Evolutionary conservation across 2,888 invertebrate species (phyloP).

Genomic region (Leucophora obtusa): DNA sequence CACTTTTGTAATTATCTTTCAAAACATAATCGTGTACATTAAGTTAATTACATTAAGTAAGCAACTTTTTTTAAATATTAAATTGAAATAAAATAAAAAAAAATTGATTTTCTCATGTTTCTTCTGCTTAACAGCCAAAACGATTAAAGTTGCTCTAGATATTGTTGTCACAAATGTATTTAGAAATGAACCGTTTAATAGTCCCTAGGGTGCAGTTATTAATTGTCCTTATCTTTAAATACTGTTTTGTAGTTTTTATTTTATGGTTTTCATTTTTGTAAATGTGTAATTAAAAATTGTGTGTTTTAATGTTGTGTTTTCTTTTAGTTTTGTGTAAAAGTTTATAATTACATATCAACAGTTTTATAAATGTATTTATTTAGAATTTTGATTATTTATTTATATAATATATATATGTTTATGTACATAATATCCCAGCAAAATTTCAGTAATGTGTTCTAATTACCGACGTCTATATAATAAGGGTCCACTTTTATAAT

Average conservation of each 20-base stretch:
- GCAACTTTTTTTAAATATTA: conserved; percentile 23
- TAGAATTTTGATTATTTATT: not conserved
- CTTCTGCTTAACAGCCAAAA: conserved; percentile 10
- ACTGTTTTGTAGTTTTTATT: not conserved
- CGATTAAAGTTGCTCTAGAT: conserved; percentile 36
- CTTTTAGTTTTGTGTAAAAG: not conserved
- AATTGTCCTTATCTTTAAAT: conserved; percentile 42
- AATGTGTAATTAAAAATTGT: not conserved
- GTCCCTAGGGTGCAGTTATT: conserved; percentile 40
- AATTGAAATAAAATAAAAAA: conserved; percentile 3
- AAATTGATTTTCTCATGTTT: not conserved
- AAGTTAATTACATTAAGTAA: conserved; percentile 28
- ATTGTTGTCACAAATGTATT: conserved; percentile 7
- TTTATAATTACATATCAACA: not conserved
- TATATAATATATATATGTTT: not conserved
- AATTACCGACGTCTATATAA: too few species aligned
- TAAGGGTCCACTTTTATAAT: too few species aligned
- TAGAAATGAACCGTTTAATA: conserved; percentile 30
- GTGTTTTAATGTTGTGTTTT: not conserved
- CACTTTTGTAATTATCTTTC: not conserved
- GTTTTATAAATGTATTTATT: not conserved
- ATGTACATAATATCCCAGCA: not conserved
- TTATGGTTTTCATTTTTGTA: not conserved
- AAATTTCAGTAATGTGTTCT: too few species aligned
- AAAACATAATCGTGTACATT: conserved; percentile 7